phyloP scores from a whole-genome alignment of 2,888 invertebrate genomes.

The Zelleria hepariella region DNA sequence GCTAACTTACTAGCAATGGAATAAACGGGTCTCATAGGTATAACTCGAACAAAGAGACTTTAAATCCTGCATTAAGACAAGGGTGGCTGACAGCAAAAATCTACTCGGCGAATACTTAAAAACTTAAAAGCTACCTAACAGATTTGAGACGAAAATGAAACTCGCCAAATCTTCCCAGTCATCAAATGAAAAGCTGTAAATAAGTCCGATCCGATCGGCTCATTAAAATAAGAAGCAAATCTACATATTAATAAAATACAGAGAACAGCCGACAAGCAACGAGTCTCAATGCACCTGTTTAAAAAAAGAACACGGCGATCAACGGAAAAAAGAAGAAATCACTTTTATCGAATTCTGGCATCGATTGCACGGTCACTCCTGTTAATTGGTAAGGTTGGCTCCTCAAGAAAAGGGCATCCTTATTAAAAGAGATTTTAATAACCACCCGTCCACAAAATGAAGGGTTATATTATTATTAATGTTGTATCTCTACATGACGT shows the following conservation, averaged over 20 bases:
- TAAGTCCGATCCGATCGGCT: neutral
- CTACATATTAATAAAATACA: slow-evolving; percentile 2
- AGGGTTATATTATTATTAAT: slow-evolving; percentile 1
- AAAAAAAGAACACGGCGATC: slow-evolving; percentile 8
- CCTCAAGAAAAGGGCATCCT: slow-evolving; percentile 16
- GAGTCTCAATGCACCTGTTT: slow-evolving; percentile 18
- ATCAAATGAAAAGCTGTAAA: neutral
- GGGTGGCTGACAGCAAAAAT: too few relatives aligned
- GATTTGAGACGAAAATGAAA: too few relatives aligned
- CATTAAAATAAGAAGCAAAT: slow-evolving; percentile 3
- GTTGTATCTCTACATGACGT: neutral
- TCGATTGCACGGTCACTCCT: slow-evolving; percentile 30
- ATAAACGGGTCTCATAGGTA: too few relatives aligned
- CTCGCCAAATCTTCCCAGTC: neutral
- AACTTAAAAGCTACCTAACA: too few relatives aligned
- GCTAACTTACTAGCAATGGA: too few relatives aligned
- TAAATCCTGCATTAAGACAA: too few relatives aligned
- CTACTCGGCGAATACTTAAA: too few relatives aligned
- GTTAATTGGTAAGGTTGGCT: slow-evolving; percentile 26
- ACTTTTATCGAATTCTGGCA: slow-evolving; percentile 18
- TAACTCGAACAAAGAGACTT: too few relatives aligned
- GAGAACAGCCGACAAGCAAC: slow-evolving; percentile 10
- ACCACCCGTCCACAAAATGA: slow-evolving; percentile 2
- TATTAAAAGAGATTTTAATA: slow-evolving; percentile 16
- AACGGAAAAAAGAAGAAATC: slow-evolving; percentile 10